phyloP scores from a whole-genome alignment of 2,113 vertebrate genomes.

The Otolemur garnettii region DNA sequence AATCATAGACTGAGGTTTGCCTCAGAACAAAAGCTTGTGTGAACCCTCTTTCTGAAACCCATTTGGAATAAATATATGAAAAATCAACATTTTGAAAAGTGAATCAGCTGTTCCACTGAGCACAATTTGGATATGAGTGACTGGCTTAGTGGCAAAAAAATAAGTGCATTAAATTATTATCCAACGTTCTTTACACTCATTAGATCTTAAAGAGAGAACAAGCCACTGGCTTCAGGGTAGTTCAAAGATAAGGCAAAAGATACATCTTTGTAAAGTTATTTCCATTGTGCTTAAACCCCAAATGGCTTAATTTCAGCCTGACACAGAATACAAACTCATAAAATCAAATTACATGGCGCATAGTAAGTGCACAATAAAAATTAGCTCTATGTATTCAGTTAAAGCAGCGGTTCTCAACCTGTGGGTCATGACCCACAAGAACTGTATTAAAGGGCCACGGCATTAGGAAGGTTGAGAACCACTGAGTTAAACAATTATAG shows the following conservation, averaged over 20 bases:
- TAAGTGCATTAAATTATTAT: neutral
- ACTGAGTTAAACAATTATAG: neutral
- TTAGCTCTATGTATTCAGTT: neutral
- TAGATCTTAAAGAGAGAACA: constrained; percentile 35
- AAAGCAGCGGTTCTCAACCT: neutral
- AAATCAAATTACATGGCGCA: constrained; percentile 3
- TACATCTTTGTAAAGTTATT: neutral
- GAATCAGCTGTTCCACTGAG: neutral
- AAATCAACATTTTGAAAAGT: constrained; percentile 1
- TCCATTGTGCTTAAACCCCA: constrained; percentile 32
- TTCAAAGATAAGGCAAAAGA: constrained; percentile 25
- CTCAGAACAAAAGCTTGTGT: neutral
- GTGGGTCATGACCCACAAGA: too few relatives aligned
- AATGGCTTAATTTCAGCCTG: neutral
- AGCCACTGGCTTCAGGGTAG: neutral
- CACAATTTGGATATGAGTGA: neutral
- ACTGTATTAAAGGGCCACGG: too few relatives aligned
- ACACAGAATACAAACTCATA: constrained; percentile 23
- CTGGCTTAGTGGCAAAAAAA: neutral
- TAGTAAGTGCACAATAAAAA: constrained; percentile 60
- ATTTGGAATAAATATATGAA: neutral
- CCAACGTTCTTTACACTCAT: neutral
- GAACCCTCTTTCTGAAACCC: neutral
- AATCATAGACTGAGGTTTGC: neutral
- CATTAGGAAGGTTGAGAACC: too few relatives aligned